Base-by-base conservation (phyloP, 2,888 invertebrate species). In the Lithodes maja region DNA sequence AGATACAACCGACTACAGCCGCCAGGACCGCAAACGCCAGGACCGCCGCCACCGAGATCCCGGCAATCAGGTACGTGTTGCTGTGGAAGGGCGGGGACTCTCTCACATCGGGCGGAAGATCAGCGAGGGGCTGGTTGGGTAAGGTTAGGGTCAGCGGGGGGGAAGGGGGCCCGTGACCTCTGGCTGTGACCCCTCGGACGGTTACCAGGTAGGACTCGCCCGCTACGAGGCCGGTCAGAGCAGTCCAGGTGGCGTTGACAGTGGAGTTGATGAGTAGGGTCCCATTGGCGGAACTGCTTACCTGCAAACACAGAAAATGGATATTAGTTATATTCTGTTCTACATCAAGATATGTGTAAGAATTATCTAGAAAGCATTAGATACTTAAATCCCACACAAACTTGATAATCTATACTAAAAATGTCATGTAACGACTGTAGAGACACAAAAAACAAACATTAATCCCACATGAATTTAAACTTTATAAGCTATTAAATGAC, bases 21-120 rank as follows among this genome's bases (percentile, higher is more conserved):
- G 92, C 87, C 85, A 92, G 74, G 53, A 79, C 92, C 15, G 86
- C 85, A 93, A 93, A 90, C 93, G 92, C 75, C 33, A 92, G 71
- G 33, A 78, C 90, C 68, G 88, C 92, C 5, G 88, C 91, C 50
- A 89, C 92, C 17, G 92, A 87, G 55, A 91, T 91, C 33, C 90
- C 91, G 33, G 90, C 87, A 33, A 91, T 89, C 61, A 91, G 78
- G 85, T 91, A 90, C 9, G 87, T 90, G 69, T 91, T 91, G 80
- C 85, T 90, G 33, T 87, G 84, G 50, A 86, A 88, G 61, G 61
- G 61, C 52, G 91, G 83, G 3, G 91, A 88, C 49, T 86, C 86
- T 68, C 83, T 83, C 53, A 81, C 83, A 52, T 85, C 88, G 9
- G 90, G 80, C 9, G 85, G 81, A 61, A 61, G 61, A 33, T 81